Base-by-base conservation (phyloP, 2,888 invertebrate genomes). In the Caenorhabditis panamensis region DNA sequence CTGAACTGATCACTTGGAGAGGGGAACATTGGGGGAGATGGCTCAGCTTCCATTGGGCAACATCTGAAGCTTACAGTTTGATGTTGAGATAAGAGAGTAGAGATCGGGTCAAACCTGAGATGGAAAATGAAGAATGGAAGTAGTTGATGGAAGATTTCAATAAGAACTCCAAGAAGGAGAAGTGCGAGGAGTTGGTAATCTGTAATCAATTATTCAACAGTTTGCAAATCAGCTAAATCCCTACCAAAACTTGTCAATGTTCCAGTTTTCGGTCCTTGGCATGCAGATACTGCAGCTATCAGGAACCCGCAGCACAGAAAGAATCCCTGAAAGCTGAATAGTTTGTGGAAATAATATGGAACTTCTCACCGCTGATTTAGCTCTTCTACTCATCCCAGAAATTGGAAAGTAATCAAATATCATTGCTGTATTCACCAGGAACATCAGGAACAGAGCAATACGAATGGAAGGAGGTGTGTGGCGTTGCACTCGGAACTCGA, bases 1-100 rank as follows among this genome's bases (percentile, higher is more conserved):
- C 84, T 84, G 47, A 80, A 76, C 49, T 82, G 82, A 41, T 84
- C 84, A 51, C 72, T 64, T 47, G 84, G 84, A 18, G 79, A 79
- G 0, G 84, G 84, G 9, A 78, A 78, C 28, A 75, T 51, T 31
- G 78, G 78, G n/a, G 84, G 82, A 28, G 37, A 28, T 22, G 84
- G 84, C 62, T 84, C 82, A 2, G 84, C 80, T 53, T 84, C 80
- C 11, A 76, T 71, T 5, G 82, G 84, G 44, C 79, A 75, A 28
- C 79, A 80, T 49, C 62, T 62, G 22, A 62, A 69, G 41, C 5
- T 54, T n/a, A n/a, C n/a, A n/a, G n/a, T n/a, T n/a, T n/a, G n/a
- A n/a, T n/a, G n/a, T n/a, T n/a, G n/a, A n/a, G 26, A 22, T 37
- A 3, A 20, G 4, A 22, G 22, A 24, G 26, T 18, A 6, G 20